Evolutionary conservation across 2,113 vertebrate species (phyloP), one percentile per base, ranked within the genome.

Genomic region (Corydoras sp.): DNA sequence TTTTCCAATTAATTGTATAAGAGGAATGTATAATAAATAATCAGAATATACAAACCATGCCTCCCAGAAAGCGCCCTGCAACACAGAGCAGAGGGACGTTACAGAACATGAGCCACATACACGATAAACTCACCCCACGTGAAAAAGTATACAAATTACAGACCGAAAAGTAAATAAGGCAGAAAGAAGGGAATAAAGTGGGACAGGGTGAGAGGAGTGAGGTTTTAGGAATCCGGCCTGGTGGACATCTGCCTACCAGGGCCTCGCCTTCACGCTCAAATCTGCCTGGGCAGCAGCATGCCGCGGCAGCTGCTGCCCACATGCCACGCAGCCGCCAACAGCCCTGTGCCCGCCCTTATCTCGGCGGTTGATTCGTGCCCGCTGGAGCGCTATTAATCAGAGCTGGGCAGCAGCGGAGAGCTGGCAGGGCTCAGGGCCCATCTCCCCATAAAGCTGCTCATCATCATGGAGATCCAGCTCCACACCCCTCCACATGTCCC

Each of bases 51-150:
- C 91, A 89, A 76, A 94, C 92, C 92, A 80, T 93, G 91, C 74
- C 91, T 90, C 83, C 92, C 92, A 15, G 91, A 94, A 61, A 94
- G 85, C 29, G 93, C 92, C 82, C 93, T 94, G 69, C 2, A 67
- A 62, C 43, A 74, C 31, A 68, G 15, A 58, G 7, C 6, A 56
- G 54, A n/a, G 7, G 76, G 78, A 76, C 29, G 43, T 60, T 29
- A 73, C 32, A 62, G 31, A 51, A 59, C 14, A 70, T 63, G 12
- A 70, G 24, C 58, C 29, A 5, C 49, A 74, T 9, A 11, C 30
- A 29, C 63, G 13, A 59, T 15, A 10, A 31, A 62, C 24, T 51
- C 51, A 71, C 18, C 32, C 24, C 54, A 32, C 31, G 30, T 56
- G 9, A 67, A 61, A 29, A 43, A 14, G n/a, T 24, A 3, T 14